Evolutionary conservation across 2,113 vertebrate species (phyloP).

Genomic region (Phoxinus phoxinus): DNA sequence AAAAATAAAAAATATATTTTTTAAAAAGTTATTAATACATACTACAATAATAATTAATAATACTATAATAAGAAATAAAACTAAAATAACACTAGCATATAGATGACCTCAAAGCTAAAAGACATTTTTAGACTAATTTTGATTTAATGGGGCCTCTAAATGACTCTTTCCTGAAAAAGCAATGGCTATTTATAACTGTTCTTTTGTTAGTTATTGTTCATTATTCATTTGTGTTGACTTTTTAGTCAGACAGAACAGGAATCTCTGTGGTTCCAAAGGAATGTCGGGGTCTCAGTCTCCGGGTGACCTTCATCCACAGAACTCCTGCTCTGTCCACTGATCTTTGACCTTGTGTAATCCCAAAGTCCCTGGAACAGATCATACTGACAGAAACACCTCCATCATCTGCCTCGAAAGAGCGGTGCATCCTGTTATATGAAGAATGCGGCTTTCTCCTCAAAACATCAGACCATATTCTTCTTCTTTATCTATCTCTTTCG

Average conservation of each 20-base stretch:
- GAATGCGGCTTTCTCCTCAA: conserved; percentile 17
- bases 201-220: conserved; percentile 33
- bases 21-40: not conserved
- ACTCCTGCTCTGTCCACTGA: conserved; percentile 66
- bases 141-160: conserved; percentile 1
- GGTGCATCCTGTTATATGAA: conserved; percentile 25
- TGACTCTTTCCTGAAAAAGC: conserved; percentile 8
- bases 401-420: conserved; percentile 25
- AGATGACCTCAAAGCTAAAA: not conserved
- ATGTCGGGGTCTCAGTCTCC: conserved; percentile 71
- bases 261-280: conserved; percentile 58
- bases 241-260: conserved; percentile 20
- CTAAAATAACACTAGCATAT: not conserved
- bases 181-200: not conserved
- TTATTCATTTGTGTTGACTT: conserved; percentile 8
- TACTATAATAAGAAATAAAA: too few relatives aligned
- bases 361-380: conserved; percentile 65
- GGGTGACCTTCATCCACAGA: conserved; percentile 71
- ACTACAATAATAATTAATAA: not conserved
- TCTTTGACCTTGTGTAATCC: conserved; percentile 74
- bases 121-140: not conserved
- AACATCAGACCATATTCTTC: conserved; percentile 14
- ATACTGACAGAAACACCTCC: conserved; percentile 43
- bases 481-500: conserved; percentile 6
- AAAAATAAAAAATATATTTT: not conserved